phyloP scores from a whole-genome alignment of 2,888 invertebrate species.

The Acanthosepion lycidas region DNA sequence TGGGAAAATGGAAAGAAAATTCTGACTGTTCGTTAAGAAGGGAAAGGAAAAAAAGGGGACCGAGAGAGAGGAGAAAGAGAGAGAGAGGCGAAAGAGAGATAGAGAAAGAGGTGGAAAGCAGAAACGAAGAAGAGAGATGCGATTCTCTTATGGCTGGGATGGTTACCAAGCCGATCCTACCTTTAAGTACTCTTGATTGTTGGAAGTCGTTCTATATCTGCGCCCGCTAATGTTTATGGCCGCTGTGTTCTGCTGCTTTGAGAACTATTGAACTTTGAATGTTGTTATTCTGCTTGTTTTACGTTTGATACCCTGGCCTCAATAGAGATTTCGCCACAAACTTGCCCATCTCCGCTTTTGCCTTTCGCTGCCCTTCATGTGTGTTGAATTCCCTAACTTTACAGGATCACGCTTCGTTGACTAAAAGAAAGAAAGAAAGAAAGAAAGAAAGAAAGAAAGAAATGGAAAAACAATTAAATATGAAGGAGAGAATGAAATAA shows the following conservation, averaged over 20 bases:
- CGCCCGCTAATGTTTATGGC: not conserved
- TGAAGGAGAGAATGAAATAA: not conserved
- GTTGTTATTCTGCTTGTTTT: not conserved
- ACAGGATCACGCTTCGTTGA: not conserved
- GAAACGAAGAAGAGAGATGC: not conserved
- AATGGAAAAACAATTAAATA: not conserved
- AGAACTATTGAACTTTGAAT: conserved; percentile 1
- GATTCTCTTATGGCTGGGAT: not conserved
- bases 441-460: not conserved
- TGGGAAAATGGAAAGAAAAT: not conserved
- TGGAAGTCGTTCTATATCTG: not conserved
- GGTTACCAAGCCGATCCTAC: not conserved
- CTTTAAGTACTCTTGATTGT: not conserved
- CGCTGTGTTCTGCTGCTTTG: not conserved
- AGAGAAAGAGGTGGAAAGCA: not conserved
- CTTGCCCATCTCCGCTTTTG: not conserved
- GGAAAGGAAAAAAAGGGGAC: not conserved
- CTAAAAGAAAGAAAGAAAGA: not conserved
- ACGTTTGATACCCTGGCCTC: not conserved
- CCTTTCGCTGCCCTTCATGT: not conserved
- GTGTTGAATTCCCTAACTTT: not conserved
- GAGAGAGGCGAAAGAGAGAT: not conserved
- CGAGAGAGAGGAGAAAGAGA: not conserved
- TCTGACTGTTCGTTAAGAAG: not conserved
- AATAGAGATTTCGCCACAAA: not conserved